Evolutionary conservation across 2,113 vertebrate genomes (phyloP).

Genomic region (Ceuthmochares aereus): DNA sequence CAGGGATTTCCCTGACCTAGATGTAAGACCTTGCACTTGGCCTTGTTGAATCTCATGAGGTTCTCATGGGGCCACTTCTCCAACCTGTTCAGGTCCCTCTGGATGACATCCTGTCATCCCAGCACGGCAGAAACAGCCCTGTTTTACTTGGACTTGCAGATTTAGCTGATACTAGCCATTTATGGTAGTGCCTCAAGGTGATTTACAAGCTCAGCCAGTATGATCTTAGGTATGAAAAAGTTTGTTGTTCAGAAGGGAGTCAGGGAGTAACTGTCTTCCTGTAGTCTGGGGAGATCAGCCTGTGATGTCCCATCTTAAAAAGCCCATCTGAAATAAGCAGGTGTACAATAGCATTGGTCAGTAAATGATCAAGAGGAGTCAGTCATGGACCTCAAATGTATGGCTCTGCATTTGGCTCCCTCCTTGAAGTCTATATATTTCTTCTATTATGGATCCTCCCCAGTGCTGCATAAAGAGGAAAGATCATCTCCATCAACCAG

Average conservation of each 20-base stretch:
- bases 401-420: neutral
- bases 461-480: neutral
- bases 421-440: neutral
- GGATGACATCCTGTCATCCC: too few relatives aligned
- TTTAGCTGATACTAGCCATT: neutral
- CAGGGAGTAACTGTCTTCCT: neutral
- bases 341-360: neutral
- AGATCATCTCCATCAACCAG: neutral
- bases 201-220: neutral
- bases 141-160: neutral
- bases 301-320: neutral
- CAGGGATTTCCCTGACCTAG: too few relatives aligned
- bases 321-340: neutral
- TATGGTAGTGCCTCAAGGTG: neutral
- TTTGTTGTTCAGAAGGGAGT: neutral
- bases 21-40: too few relatives aligned
- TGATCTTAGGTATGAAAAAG: neutral
- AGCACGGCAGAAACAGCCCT: neutral
- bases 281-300: neutral
- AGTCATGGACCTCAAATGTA: neutral
- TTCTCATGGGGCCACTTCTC: too few relatives aligned
- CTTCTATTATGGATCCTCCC: neutral
- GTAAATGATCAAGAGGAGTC: neutral
- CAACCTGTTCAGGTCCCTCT: too few relatives aligned
- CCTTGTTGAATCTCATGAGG: too few relatives aligned